Base-by-base conservation (phyloP, 2,888 invertebrate species). In the Sphinx pinastri region DNA sequence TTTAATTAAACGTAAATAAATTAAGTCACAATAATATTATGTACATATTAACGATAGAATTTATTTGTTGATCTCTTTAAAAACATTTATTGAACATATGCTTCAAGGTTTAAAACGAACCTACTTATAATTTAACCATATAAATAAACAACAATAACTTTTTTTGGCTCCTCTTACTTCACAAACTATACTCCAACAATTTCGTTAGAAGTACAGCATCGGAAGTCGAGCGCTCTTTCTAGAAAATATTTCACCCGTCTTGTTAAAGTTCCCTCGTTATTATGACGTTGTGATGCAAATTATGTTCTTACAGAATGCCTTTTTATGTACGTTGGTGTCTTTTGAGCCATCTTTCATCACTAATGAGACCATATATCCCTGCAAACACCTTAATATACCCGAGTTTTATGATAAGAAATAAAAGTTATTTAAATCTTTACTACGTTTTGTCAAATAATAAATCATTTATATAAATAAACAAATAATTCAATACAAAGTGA, bases 211-310 rank as follows among this genome's bases (percentile, higher is more conserved):
- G 49, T 63, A 49, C 19, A 16, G 47, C 63, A 60, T 60, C 60
- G 63, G 6, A 47, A 19, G 12, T 2, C 13, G 19, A 47, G 47
- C 49, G 5, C 16, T 14, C 63, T 47, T 13, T 58, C 47, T 49
- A 49, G 49, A 49, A 63, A 63, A 63, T 19, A 63, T 63, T 63
- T 49, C 63, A 19, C 49, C 63, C 12, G 49, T 49, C 49, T 25
- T 63, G 19, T 63, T 63, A 70, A 63, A 63, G 19, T 49, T 63
- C 63, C n/a, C n/a, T n/a, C n/a, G n/a, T n/a, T n/a, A n/a, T n/a
- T n/a, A n/a, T n/a, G n/a, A n/a, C n/a, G n/a, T n/a, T n/a, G n/a
- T n/a, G n/a, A n/a, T n/a, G n/a, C n/a, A n/a, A n/a, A n/a, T n/a
- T n/a, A n/a, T n/a, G n/a, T n/a, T n/a, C n/a, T n/a, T 49, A 60